Percentiles rank a stretch among this genome's conserved stretches.
These are phyloP conservation scores for Cephalotes varians DNA, from an alignment of 2,888 invertebrate species.

Conservation along the genomic window DNA sequence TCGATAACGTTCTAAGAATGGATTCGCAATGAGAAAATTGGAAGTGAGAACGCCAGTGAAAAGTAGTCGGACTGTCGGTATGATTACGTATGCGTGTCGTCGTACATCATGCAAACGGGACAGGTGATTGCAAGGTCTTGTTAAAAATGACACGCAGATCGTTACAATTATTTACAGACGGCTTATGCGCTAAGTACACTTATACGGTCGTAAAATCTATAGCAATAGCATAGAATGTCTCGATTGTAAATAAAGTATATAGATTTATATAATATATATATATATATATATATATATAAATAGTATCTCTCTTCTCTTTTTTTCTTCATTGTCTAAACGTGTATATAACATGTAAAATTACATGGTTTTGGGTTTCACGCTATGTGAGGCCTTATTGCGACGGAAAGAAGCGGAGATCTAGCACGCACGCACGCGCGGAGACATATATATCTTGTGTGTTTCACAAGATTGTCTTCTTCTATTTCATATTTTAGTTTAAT, in stretches of 20 bases:
- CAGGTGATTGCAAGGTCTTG: conserved; percentile 51
- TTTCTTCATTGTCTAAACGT: conserved; percentile 60
- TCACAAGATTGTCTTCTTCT: neutral
- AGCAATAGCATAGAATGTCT: conserved; percentile 61
- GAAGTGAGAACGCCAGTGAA: neutral
- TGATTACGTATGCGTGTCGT: conserved; percentile 31
- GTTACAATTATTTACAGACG: conserved; percentile 69
- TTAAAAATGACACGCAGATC: conserved; percentile 62
- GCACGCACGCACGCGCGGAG: too few species aligned
- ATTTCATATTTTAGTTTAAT: neutral
- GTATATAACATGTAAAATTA: conserved; percentile 59
- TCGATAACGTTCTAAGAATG: neutral
- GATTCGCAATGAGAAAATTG: neutral
- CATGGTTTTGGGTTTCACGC: conserved; percentile 45
- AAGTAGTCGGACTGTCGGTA: conserved; percentile 18
- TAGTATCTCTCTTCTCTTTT: conserved; percentile 54
- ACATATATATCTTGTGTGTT: neutral
- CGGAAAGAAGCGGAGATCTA: neutral
- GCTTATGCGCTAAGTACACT: conserved; percentile 67
- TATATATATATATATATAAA: conserved; percentile 69
- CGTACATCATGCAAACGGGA: conserved; percentile 36
- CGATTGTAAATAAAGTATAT: conserved; percentile 62
- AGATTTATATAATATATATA: conserved; percentile 60
- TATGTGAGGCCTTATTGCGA: conserved; percentile 46
- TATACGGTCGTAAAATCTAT: conserved; percentile 67